Base-by-base conservation (phyloP, 2,888 invertebrate species). In the Drosophila nr. medialis region DNA sequence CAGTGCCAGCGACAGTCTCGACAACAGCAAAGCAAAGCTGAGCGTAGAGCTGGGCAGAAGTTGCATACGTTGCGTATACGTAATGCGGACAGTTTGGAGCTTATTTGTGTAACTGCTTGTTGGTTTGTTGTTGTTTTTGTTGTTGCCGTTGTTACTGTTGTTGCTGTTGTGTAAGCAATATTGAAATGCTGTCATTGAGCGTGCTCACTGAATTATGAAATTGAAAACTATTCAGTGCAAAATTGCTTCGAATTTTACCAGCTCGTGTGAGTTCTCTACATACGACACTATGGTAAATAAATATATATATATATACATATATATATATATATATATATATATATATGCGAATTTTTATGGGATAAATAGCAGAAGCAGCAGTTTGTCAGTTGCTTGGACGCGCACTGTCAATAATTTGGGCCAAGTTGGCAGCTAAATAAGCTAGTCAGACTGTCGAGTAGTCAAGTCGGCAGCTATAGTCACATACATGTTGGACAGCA, bases 201-300 rank as follows among this genome's bases (percentile, higher is more conserved):
- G 86, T 90, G 91, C 80, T 91, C 92, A 91, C 80, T 92, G 91
- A 92, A 86, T 91, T 92, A 91, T 92, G 91, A 91, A 92, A 91
- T 91, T 92, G 91, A 87, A 91, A 90, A 90, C 80, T 90, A 80
- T 90, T 90, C 83, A 80, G 77, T 76, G 87, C 78, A 90, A 90
- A 90, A 83, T 81, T 83, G 89, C 84, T 83, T 89, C 71, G 81
- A 71, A 83, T 83, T 89, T 83, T 83, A 70, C 71, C 73, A 86
- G 72, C 68, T 72, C 54, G 65, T 69, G 71, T 62, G 49, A 67
- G 82, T 71, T 70, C 49, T 51, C 61, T 48, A 42, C 69, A 58
- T 45, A 59, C 64, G 34, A 32, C n/a, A 51, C 64, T 64, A 29
- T 42, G n/a, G 30, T 36, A 21, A n/a, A 54, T 42, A 72, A 18